Percentiles rank a stretch among this genome's conserved stretches.
These are phyloP conservation scores for Myripristis jacobus DNA, from an alignment of 2,797 vertebrate genomes.

Conservation along the genomic window DNA sequence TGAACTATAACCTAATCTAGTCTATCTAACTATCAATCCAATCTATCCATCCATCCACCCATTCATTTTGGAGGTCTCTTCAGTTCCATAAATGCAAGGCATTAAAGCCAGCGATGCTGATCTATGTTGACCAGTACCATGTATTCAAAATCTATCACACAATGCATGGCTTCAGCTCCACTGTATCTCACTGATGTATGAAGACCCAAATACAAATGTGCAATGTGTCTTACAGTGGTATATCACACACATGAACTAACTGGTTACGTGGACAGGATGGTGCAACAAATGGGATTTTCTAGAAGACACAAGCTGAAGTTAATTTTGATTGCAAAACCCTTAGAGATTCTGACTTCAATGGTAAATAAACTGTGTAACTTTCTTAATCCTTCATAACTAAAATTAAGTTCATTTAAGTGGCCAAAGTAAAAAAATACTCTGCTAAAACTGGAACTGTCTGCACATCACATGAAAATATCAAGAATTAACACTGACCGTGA, in stretches of 20 bases:
- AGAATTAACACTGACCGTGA: too few species aligned
- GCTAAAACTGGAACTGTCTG: too few species aligned
- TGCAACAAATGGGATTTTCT: conserved; percentile 3
- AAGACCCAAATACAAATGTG: conserved; percentile 16
- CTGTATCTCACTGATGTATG: conserved; percentile 12
- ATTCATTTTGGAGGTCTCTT: conserved; percentile 16
- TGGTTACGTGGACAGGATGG: conserved; percentile 1
- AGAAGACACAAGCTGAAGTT: background rate
- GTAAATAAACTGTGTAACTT: background rate
- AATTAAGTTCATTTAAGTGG: too few species aligned
- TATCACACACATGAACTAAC: background rate
- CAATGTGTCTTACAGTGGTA: background rate
- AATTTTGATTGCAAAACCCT: too few species aligned
- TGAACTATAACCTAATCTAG: conserved; percentile 20
- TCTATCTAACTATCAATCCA: too few species aligned
- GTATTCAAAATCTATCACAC: conserved; percentile 26
- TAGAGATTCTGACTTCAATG: conserved; percentile 1
- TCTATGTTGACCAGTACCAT: conserved; percentile 28
- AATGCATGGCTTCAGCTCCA: conserved; percentile 3
- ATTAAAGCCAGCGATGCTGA: conserved; percentile 32
- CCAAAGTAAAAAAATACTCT: too few species aligned
- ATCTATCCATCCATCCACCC: conserved; percentile 12
- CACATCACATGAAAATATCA: too few species aligned
- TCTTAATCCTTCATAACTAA: background rate
- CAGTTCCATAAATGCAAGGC: conserved; percentile 17